phyloP scores from a whole-genome alignment of 1,140 invertebrate species.

The Cotesia typhae region DNA sequence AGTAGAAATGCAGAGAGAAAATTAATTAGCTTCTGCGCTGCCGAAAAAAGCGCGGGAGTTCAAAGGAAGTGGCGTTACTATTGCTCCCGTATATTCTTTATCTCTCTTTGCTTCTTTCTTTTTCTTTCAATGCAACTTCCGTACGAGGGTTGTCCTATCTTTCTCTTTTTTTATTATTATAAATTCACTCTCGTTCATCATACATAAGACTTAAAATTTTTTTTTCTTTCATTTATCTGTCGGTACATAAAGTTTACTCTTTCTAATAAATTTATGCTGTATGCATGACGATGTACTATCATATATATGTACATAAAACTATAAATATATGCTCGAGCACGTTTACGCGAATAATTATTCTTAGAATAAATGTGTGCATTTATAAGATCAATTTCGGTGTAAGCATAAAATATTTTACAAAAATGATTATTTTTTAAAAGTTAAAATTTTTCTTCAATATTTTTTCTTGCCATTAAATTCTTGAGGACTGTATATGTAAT shows the following conservation, averaged over 20 bases:
- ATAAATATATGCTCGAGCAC: too few relatives aligned
- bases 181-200: neutral
- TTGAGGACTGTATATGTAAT: too few relatives aligned
- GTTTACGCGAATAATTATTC: too few relatives aligned
- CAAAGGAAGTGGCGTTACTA: conserved; percentile 52
- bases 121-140: conserved; percentile 14
- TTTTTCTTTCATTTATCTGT: neutral
- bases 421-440: neutral
- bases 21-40: conserved; percentile 56
- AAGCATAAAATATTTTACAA: neutral
- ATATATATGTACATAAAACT: too few relatives aligned
- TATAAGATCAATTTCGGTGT: too few relatives aligned
- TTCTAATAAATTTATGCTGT: neutral
- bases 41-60: conserved; percentile 51
- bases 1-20: conserved; percentile 39
- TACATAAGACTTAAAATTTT: neutral
- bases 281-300: too few relatives aligned
- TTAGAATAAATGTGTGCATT: too few relatives aligned
- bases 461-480: too few relatives aligned
- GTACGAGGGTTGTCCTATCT: conserved; percentile 18
- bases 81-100: neutral
- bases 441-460: neutral
- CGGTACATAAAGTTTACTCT: neutral
- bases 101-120: conserved; percentile 36
- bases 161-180: neutral